These are phyloP conservation scores for Melinaea marsaeus DNA, from an alignment of 2,888 invertebrate species.

Conservation along the genomic window DNA sequence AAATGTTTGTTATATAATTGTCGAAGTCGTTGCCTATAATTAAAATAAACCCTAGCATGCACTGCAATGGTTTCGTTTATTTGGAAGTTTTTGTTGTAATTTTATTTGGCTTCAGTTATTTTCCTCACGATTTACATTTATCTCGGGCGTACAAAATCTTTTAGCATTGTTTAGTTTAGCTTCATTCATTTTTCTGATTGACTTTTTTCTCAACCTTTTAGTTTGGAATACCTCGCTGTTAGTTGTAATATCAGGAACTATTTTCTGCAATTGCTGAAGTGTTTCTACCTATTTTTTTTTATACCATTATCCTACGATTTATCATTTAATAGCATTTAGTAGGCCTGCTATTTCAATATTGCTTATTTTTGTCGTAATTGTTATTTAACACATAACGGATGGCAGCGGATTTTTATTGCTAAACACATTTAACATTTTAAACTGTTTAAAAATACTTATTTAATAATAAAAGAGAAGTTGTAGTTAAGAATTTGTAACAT, in stretches of 20 bases:
- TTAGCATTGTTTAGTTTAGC: slow-evolving; percentile 22
- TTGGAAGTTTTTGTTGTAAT: slow-evolving; percentile 12
- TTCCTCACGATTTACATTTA: slow-evolving; percentile 18
- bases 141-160: slow-evolving; percentile 24
- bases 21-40: not conserved
- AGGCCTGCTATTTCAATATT: too few species aligned
- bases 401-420: too few species aligned
- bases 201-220: slow-evolving; percentile 30
- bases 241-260: slow-evolving; percentile 16
- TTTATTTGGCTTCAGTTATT: slow-evolving; percentile 20
- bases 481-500: slow-evolving; percentile 12
- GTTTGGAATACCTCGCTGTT: slow-evolving; percentile 11
- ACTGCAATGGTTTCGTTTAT: slow-evolving; percentile 3
- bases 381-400: too few species aligned
- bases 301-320: too few species aligned
- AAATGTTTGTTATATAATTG: too few species aligned
- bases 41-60: slow-evolving; percentile 1
- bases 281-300: not conserved
- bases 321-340: too few species aligned
- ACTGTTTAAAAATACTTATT: too few species aligned
- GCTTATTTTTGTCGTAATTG: too few species aligned
- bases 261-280: slow-evolving; percentile 17
- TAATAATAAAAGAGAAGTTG: not conserved
- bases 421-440: too few species aligned
- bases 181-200: slow-evolving; percentile 31